Evolutionary conservation across 2,113 vertebrate species (phyloP).

Genomic region (Malurus cyaneus): DNA sequence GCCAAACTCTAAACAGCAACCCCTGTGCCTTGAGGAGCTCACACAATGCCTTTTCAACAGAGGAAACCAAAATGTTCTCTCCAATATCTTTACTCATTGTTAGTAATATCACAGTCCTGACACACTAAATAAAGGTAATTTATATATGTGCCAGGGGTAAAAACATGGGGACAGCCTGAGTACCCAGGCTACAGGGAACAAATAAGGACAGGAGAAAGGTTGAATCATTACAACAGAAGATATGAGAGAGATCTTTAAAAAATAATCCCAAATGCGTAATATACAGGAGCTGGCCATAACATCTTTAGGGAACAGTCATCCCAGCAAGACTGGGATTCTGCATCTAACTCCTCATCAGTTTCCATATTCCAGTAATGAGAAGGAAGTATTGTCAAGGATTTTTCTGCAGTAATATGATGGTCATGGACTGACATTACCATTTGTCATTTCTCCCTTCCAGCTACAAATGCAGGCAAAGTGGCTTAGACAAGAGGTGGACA

Average conservation of each 20-base stretch:
- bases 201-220: background rate
- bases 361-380: background rate
- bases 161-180: no score
- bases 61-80: background rate
- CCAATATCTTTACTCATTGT: rapidly evolving
- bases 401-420: background rate
- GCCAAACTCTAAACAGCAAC: background rate
- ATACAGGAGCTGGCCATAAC: background rate
- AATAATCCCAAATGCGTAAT: background rate
- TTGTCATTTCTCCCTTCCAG: background rate
- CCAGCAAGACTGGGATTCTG: background rate
- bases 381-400: background rate
- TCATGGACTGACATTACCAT: background rate
- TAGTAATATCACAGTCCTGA: background rate
- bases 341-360: background rate
- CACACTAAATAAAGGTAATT: background rate
- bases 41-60: rapidly evolving
- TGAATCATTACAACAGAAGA: background rate
- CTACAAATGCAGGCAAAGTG: background rate
- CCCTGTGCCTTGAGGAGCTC: background rate
- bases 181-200: background rate
- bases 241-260: background rate
- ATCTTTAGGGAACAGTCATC: background rate
- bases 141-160: background rate
- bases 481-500: background rate